A percentile compares a stretch with the other conserved stretches of the same genome.
Evolutionary conservation across 2,888 invertebrate species (phyloP).

Genomic region (Andricus curvator): DNA sequence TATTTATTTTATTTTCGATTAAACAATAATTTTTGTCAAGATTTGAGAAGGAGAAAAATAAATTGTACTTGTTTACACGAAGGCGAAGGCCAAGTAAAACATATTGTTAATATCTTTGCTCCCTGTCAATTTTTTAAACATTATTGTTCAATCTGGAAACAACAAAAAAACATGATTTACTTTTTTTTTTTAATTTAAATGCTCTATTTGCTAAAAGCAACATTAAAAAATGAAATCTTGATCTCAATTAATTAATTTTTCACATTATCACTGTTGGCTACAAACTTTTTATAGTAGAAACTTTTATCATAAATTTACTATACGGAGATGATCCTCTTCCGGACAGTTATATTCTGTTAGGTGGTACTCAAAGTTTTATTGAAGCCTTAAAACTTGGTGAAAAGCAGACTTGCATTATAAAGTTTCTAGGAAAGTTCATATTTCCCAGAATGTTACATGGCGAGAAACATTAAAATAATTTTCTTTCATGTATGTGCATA

Average conservation of each 20-base stretch:
- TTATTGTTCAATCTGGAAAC: too few relatives aligned
- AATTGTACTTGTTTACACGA: too few relatives aligned
- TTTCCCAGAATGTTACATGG: background rate
- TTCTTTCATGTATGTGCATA: background rate
- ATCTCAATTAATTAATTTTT: background rate
- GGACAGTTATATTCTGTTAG: conserved; percentile 18
- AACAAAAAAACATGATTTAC: too few relatives aligned
- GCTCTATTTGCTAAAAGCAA: too few relatives aligned
- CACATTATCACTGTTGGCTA: background rate
- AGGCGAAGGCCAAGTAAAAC: too few relatives aligned
- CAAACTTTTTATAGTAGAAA: background rate
- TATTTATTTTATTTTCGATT: too few relatives aligned
- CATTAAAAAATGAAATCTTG: background rate
- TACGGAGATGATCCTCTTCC: background rate
- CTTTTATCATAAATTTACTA: background rate
- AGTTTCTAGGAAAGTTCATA: conserved; percentile 10
- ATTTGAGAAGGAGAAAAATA: too few relatives aligned
- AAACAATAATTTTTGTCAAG: too few relatives aligned
- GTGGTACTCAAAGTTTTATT: conserved; percentile 20
- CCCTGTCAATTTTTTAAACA: too few relatives aligned
- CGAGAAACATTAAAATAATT: conserved; percentile 19
- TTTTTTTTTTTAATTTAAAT: too few relatives aligned
- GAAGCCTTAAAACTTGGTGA: conserved; percentile 21
- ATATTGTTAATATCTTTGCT: too few relatives aligned
- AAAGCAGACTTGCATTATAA: conserved; percentile 22